phyloP scores from a whole-genome alignment of 2,113 vertebrate species.

The Macroglossus sobrinus region DNA sequence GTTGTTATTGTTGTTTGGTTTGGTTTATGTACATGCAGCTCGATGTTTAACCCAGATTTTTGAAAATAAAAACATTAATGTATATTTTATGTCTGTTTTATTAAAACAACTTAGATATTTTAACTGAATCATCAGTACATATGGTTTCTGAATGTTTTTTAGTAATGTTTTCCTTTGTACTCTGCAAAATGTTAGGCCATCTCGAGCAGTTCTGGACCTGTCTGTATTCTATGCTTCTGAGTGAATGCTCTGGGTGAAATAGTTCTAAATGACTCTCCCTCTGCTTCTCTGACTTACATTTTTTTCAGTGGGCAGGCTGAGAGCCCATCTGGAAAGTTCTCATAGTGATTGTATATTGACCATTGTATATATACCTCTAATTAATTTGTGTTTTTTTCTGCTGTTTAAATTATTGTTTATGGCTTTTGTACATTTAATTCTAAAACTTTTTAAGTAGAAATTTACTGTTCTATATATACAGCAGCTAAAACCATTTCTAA shows the following conservation, averaged over 20 bases:
- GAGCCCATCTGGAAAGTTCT: not conserved
- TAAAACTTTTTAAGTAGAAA: not conserved
- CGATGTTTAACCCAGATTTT: slow-evolving; percentile 61
- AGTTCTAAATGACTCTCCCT: not conserved
- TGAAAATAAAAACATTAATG: slow-evolving; percentile 50
- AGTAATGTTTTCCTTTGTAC: not conserved
- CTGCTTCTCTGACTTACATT: not conserved
- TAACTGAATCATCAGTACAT: not conserved
- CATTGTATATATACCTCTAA: not conserved
- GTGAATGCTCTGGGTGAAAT: not conserved
- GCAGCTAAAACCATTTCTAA: slow-evolving; percentile 14
- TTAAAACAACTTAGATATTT: slow-evolving; percentile 41
- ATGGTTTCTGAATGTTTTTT: not conserved
- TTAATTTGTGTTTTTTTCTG: not conserved
- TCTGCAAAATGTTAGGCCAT: not conserved
- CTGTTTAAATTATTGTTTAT: slow-evolving; percentile 8
- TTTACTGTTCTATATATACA: not conserved
- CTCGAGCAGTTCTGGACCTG: not conserved
- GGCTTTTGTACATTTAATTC: slow-evolving; percentile 31
- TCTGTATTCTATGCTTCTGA: not conserved
- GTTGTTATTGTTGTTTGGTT: not conserved
- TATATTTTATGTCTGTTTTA: slow-evolving; percentile 60
- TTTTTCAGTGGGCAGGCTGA: not conserved
- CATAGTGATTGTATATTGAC: not conserved
- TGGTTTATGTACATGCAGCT: slow-evolving; percentile 46